Evolutionary conservation across 2,888 invertebrate genomes (phyloP).

Genomic region (Tricholauxania praeusta): DNA sequence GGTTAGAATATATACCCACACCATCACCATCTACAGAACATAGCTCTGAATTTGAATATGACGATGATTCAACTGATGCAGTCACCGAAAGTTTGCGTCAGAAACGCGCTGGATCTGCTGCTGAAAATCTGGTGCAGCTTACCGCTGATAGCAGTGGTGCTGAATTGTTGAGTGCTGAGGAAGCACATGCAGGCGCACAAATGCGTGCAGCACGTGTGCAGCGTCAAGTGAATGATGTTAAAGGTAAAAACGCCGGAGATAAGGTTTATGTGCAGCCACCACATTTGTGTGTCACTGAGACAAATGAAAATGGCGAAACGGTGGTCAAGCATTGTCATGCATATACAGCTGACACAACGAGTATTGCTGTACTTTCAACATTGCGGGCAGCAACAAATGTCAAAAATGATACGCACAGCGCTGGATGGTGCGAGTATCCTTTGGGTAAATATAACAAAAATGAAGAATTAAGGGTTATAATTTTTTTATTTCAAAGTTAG

Average conservation of each 20-base stretch:
- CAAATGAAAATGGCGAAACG: conserved; percentile 48
- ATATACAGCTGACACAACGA: conserved; percentile 71
- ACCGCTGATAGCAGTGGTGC: conserved; percentile 53
- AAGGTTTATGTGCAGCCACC: conserved; percentile 69
- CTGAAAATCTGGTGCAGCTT: conserved; percentile 24
- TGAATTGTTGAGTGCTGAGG: conserved; percentile 54
- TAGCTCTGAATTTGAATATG: conserved; percentile 67
- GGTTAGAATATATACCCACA: conserved; percentile 60
- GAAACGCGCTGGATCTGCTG: conserved; percentile 45
- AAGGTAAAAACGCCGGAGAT: conserved; percentile 47
- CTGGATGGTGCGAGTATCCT: conserved; percentile 78
- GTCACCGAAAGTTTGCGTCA: conserved; percentile 59
- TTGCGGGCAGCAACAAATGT: conserved; percentile 69
- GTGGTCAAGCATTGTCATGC: conserved; percentile 71
- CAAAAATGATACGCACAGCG: conserved; percentile 64
- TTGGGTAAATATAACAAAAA: conserved; percentile 67
- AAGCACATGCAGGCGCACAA: neutral
- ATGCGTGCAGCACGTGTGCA: conserved; percentile 42
- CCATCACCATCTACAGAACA: conserved; percentile 62
- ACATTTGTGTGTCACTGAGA: conserved; percentile 71
- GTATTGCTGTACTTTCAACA: conserved; percentile 70
- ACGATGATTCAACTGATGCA: conserved; percentile 63
- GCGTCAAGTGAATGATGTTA: conserved; percentile 52
- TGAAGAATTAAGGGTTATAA: neutral
- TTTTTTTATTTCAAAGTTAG: too few species aligned